A percentile compares a stretch with the other conserved stretches of the same genome.
Evolutionary conservation across 2,888 invertebrate species (phyloP).

Genomic region (Uloborus plumipes): DNA sequence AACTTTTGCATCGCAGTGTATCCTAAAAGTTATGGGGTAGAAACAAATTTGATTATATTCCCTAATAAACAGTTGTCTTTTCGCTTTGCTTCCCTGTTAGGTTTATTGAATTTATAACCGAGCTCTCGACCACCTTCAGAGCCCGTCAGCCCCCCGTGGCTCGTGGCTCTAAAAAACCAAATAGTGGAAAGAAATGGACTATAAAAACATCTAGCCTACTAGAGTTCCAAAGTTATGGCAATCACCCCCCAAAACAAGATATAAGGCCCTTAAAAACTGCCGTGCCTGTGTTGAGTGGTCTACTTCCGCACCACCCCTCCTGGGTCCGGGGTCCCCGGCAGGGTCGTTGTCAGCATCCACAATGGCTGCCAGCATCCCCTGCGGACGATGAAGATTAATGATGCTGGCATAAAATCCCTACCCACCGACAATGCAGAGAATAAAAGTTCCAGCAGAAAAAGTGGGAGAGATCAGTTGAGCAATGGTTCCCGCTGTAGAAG

Average conservation of each 20-base stretch:
- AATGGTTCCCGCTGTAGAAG: constrained; percentile 32
- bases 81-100: too few species aligned
- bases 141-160: too few species aligned
- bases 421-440: constrained; percentile 42
- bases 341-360: constrained; percentile 61
- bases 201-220: too few species aligned
- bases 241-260: constrained; percentile 29
- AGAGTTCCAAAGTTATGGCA: neutral
- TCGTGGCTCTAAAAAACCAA: too few species aligned
- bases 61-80: too few species aligned
- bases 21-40: too few species aligned
- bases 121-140: too few species aligned
- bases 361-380: constrained; percentile 59
- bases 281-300: constrained; percentile 48
- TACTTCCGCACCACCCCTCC: constrained; percentile 39
- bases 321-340: constrained; percentile 43
- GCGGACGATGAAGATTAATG: constrained; percentile 65
- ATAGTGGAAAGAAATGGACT: too few species aligned
- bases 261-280: constrained; percentile 46
- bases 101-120: too few species aligned
- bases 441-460: constrained; percentile 26
- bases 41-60: too few species aligned
- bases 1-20: too few species aligned
- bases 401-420: constrained; percentile 39
- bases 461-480: constrained; percentile 40